Evolutionary conservation across 2,888 invertebrate genomes (phyloP), one percentile per base, ranked within the genome.

Genomic region (Portevinia maculata): DNA sequence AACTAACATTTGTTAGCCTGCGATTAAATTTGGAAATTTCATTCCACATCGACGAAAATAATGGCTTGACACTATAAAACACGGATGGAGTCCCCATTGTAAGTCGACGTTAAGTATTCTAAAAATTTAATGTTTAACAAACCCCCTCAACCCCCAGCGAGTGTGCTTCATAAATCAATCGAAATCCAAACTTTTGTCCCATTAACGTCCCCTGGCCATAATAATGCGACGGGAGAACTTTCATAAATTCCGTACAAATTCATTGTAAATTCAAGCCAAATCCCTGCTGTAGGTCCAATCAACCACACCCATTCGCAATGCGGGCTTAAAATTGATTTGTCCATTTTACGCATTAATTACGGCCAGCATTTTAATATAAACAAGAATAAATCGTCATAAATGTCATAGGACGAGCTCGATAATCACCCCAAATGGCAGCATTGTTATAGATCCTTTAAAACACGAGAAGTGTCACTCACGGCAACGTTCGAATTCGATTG

Each of bases 251-350:
- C 24, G 11, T 1, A 32, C 37, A 34, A 50, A 52, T 57, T 59
- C 24, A 48, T 48, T 34, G 50, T 15, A 44, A 1, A 44, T 79
- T 67, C 41, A 69, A 55, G 13, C n/a, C 37, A 37, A 55, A 5
- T 2, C 24, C 46, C 48, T 30, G 13, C 50, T 15, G 15, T 24
- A 53, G 44, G 24, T 41, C 48, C 57, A 64, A 75, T 60, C 39
- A 53, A 75, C 81, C 75, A 53, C 70, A 71, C 53, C 52, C 65
- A 46, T 57, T 32, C 17, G 48, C 32, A 57, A 30, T 69, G 59
- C 41, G 75, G 81, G 15, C 64, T 50, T 64, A 53, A 70, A 70
- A 81, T 81, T 65, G 64, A 81, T 81, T 81, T 60, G 53, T 48
- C 81, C 70, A 50, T 60, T 71, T 60, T 46, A 65, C 64, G 64